These are phyloP conservation scores for Thaleichthys pacificus DNA, from an alignment of 2,797 vertebrate species.

Conservation along the genomic window DNA sequence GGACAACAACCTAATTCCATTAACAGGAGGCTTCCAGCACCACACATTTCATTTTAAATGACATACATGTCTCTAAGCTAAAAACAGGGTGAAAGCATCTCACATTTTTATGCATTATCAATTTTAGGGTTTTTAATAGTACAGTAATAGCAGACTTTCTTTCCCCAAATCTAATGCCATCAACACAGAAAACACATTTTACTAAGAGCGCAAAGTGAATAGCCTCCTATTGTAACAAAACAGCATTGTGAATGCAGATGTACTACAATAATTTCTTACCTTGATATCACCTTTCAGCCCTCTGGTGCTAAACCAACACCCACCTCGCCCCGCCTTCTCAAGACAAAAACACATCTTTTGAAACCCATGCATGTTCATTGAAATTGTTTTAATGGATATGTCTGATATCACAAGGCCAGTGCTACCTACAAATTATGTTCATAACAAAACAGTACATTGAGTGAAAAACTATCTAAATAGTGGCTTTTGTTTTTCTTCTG, in stretches of 20 bases:
- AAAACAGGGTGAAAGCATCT: conserved; percentile 76
- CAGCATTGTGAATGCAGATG: background rate
- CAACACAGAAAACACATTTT: background rate
- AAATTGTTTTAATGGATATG: conserved; percentile 73
- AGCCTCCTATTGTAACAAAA: background rate
- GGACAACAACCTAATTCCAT: conserved; percentile 82
- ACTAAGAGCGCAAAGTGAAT: background rate
- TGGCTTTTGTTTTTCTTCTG: conserved; percentile 53
- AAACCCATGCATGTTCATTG: conserved; percentile 71
- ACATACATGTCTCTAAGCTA: conserved; percentile 79
- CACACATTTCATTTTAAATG: conserved; percentile 87
- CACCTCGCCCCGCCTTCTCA: conserved; percentile 47
- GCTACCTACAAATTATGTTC: conserved; percentile 9
- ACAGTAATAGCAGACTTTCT: background rate
- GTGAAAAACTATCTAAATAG: conserved; percentile 28
- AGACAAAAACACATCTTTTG: conserved; percentile 79
- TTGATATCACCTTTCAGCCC: background rate
- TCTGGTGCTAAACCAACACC: background rate
- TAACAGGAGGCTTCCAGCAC: conserved; percentile 83
- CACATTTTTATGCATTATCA: conserved; percentile 78
- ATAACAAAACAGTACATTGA: conserved; percentile 33
- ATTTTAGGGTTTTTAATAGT: conserved; percentile 71
- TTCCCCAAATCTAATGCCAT: background rate
- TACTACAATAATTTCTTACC: background rate
- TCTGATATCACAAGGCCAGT: conserved; percentile 62